Evolutionary conservation across 2,113 vertebrate genomes (phyloP).

Genomic region (Echinops telfairi): DNA sequence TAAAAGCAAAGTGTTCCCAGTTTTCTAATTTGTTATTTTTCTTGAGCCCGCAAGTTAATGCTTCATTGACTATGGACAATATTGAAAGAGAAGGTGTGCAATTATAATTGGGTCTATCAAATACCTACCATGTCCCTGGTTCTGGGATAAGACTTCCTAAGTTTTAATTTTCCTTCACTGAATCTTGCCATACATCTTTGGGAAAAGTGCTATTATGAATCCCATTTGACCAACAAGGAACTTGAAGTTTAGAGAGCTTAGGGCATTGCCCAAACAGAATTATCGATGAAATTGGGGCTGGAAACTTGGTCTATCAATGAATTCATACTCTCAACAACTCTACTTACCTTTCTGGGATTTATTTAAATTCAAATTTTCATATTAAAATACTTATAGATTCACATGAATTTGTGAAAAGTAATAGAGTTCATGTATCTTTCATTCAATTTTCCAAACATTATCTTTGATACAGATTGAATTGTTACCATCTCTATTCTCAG

Average conservation of each 20-base stretch:
- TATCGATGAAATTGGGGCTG: neutral
- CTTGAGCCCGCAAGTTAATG: neutral
- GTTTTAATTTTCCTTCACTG: neutral
- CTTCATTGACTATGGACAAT: neutral
- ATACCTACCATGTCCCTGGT: neutral
- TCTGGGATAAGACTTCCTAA: neutral
- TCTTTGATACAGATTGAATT: no score
- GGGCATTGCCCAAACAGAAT: neutral
- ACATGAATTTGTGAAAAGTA: no score
- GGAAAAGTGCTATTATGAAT: neutral
- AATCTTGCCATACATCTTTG: neutral
- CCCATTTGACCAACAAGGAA: neutral
- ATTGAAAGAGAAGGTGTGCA: neutral
- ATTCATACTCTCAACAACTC: neutral
- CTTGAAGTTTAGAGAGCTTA: neutral
- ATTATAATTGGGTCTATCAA: neutral
- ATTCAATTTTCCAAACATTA: no score
- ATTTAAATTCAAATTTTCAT: no score
- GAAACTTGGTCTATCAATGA: neutral
- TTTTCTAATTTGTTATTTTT: constrained; percentile 48
- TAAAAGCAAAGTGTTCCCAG: neutral
- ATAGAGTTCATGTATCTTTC: no score
- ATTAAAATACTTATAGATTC: no score
- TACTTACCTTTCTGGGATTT: no score
- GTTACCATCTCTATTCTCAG: no score